Conservation (phyloP, 2,797 vertebrate species). For the Corythornis leucogaster region DNA sequence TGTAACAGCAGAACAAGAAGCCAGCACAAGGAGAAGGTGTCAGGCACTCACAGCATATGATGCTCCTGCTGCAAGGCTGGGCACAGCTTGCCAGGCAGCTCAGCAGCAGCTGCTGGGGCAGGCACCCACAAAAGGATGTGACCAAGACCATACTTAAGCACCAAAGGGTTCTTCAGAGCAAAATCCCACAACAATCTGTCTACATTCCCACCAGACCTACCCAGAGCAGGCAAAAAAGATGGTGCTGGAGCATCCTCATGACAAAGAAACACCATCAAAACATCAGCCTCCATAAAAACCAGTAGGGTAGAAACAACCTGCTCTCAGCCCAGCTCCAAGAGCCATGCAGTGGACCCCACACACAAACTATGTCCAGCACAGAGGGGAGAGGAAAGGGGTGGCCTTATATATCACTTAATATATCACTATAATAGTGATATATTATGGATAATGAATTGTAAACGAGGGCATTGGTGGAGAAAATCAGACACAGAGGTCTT, state of each 20-base stretch:
- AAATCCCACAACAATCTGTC: accelerated
- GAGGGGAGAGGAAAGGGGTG: accelerated
- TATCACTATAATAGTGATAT: too few relatives aligned
- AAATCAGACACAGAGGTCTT: too few relatives aligned
- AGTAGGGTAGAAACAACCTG: accelerated
- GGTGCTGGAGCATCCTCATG: accelerated
- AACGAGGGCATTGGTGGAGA: accelerated
- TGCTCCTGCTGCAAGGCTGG: accelerated
- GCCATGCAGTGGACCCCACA: accelerated
- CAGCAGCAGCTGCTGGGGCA: background rate
- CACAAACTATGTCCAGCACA: accelerated
- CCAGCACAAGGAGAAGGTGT: background rate
- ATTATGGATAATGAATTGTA: accelerated
- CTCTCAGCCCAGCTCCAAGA: accelerated
- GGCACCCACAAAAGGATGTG: accelerated
- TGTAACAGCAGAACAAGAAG: accelerated
- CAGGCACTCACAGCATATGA: accelerated
- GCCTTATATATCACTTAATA: too few relatives aligned
- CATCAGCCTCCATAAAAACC: accelerated
- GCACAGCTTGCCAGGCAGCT: accelerated
- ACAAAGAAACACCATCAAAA: background rate
- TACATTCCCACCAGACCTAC: accelerated
- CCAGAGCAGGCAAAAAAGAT: accelerated
- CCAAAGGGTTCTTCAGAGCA: accelerated
- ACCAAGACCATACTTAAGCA: accelerated